Base-by-base conservation (phyloP, 1,140 invertebrate genomes). In the Micrasema longulum region DNA sequence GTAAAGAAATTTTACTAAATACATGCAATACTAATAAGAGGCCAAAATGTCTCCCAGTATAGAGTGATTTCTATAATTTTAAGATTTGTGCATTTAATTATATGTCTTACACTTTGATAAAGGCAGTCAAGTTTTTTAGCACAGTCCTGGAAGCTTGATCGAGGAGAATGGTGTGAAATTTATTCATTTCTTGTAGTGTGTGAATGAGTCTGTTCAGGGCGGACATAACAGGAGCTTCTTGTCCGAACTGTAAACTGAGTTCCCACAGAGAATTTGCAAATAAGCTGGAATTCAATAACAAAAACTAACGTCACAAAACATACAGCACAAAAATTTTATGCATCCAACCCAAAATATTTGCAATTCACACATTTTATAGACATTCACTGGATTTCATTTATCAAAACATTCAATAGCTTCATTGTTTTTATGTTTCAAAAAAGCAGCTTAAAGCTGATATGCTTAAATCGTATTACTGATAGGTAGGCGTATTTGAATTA, bases 71-170 rank as follows among this genome's bases (percentile, higher is more conserved):
- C n/a, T n/a, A n/a, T n/a, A n/a, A n/a, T n/a, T n/a, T n/a, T n/a
- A n/a, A n/a, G n/a, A n/a, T n/a, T n/a, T n/a, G n/a, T n/a, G n/a
- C n/a, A n/a, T n/a, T n/a, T n/a, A n/a, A n/a, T n/a, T n/a, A n/a
- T n/a, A n/a, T 31, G 26, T 87, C 88, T 88, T 87, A 94, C 92
- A 90, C 90, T 89, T 94, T 96, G 20, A 97, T 89, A 82, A 97
- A 97, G 72, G 90, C 89, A 67, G 88, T 92, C 71, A 97, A 87
- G 88, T 96, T 96, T 83, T 95, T 96, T 14, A 94, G 85, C 60
- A 98, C 89, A 66, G 94, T 95, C 78, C 95, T 87, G 43, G 94
- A 93, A 9, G 94, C 94, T 84, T 97, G 95, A 81, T 97, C 96
- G 76, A 97, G 83, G 22, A 97, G 84, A 73, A 93, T 97, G 6